Base-by-base conservation (phyloP, 2,797 vertebrate genomes). In the Sebastes kiyomatsui region DNA sequence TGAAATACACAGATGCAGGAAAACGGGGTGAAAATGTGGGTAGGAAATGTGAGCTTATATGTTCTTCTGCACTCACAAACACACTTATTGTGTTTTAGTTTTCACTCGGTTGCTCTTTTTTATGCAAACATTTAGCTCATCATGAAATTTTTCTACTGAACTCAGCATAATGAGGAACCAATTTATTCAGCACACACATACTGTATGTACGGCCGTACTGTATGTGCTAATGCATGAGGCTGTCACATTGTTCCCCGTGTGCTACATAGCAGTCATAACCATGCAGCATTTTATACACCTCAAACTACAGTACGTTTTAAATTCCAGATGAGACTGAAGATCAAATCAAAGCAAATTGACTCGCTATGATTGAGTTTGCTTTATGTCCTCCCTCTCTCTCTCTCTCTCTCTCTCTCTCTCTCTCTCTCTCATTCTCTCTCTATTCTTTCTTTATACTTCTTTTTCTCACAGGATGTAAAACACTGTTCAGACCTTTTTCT, bases 301-400 rank as follows among this genome's bases (percentile, higher is more conserved):
- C 80, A 72, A 67, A 79, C 59, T 66, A 77, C 23, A 78, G 23
- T 32, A 32, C 25, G 64, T 54, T 87, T 90, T 77, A 78, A 88
- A 90, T 87, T 85, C 71, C 10, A 81, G 77, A 83, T 80, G 72
- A 89, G 80, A 70, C 27, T 77, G 58, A 67, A 87, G 83, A 92
- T 88, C 67, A 85, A 82, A 92, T 89, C 72, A 83, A 88, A 84
- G 80, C 60, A 92, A 90, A 92, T 67, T 86, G 68, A 90, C 85
- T 91, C 10, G 6, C 69, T 75, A 35, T 90, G 89, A 92, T 90
- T 90, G 81, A 78, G 79, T 91, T 91, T 89, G 52, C 76, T 75
- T 88, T 83, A 64, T 28, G 61, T 25, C 28, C 28, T 16, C 55
- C 22, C 60, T 52, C 68, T 12, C 33, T 35, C 7, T 35, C 2